Percentiles rank a stretch among this genome's conserved stretches.
Conservation (phyloP, 2,797 vertebrate species). For the Gymnothorax javanicus region DNA sequence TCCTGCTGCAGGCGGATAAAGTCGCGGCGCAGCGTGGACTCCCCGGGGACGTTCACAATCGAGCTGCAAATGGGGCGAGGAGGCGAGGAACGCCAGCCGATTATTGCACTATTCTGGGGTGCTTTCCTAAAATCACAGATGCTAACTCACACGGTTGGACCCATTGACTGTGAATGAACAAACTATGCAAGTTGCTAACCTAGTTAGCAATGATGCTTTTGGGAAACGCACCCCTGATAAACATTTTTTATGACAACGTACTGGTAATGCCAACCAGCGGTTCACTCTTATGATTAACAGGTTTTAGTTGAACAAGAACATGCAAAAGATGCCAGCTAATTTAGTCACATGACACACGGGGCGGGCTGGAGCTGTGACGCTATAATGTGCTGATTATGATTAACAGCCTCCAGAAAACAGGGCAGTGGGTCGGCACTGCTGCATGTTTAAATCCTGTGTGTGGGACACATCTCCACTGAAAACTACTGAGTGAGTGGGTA, state of each 20-base stretch:
- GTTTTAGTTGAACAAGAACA: too few relatives aligned
- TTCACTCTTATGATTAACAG: too few relatives aligned
- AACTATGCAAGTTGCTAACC: too few relatives aligned
- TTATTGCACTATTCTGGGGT: too few relatives aligned
- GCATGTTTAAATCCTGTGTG: background rate
- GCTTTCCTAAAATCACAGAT: too few relatives aligned
- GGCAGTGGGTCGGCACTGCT: background rate
- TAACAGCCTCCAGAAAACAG: background rate
- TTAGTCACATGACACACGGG: background rate
- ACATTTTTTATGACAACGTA: too few relatives aligned
- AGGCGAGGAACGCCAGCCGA: background rate
- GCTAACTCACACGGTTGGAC: too few relatives aligned
- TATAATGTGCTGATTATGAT: background rate
- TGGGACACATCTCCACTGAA: background rate
- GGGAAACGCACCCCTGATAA: too few relatives aligned
- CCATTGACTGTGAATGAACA: too few relatives aligned
- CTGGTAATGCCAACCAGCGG: too few relatives aligned
- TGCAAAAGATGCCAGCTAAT: background rate
- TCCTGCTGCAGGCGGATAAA: conserved; percentile 89
- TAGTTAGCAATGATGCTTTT: too few relatives aligned
- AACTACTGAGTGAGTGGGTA: background rate
- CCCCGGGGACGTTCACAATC: conserved; percentile 87
- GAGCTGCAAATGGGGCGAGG: conserved; percentile 68
- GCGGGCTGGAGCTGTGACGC: background rate
- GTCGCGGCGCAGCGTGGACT: conserved; percentile 86